Base-by-base conservation (phyloP, 2,113 vertebrate genomes). In the Corvus moneduloides region DNA sequence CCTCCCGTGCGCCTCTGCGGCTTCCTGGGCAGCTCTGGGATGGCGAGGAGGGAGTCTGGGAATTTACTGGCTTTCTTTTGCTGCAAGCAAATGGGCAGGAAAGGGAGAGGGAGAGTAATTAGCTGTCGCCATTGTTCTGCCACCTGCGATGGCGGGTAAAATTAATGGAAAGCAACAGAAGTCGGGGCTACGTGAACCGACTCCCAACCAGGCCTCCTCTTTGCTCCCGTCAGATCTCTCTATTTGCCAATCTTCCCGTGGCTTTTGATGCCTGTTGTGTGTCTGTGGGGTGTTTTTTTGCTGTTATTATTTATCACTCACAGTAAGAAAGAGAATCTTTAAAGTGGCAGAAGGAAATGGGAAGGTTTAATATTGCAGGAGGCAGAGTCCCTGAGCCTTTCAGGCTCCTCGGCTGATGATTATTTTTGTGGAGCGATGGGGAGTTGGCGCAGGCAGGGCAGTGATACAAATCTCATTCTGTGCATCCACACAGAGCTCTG, bases 251-350 rank as follows among this genome's bases (percentile, higher is more conserved):
- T 90, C 86, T 94, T 91, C 88, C 69, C 51, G 5, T 61, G 93
- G 56, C 86, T 94, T 97, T 97, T 97, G 95, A 97, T 97, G 96
- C 97, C 94, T 94, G 95, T 80, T 84, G 78, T 94, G 91, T 96
- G 93, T 96, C 94, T 88, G 93, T 81, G 88, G 96, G 90, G 86
- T 92, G 91, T 58, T 93, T 90, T 86, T 84, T 58, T n/a, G 74
- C 87, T 72, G 81, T 93, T 97, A 94, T 94, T 97, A 96, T 97
- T 97, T 96, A 96, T 97, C 92, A 86, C 96, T 75, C 8, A 7
- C 76, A 4, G 93, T 93, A 78, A 95, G 95, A 97, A 97, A 97
- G 87, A 89, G 96, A 97, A 93, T 95, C 92, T 97, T 97, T 94
- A 97, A 97, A 96, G 92, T 73, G 83, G 93, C 86, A 94, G 94